Percentiles rank a stretch among this genome's conserved stretches.
Conservation (phyloP, 2,113 vertebrate species). For the Lasiurus cinereus region DNA sequence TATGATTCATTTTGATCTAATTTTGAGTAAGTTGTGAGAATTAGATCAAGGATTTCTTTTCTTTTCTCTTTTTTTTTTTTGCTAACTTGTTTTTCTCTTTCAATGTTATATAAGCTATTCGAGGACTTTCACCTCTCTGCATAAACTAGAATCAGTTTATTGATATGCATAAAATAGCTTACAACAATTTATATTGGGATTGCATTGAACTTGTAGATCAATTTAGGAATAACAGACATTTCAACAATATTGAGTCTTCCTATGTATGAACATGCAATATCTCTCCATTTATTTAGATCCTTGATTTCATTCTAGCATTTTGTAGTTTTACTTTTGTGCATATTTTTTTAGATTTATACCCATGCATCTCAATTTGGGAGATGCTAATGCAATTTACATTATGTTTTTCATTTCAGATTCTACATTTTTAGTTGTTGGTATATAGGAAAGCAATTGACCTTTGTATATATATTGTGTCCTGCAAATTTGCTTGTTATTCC, state of each 20-base stretch:
- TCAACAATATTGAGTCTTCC: not conserved
- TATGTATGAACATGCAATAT: not conserved
- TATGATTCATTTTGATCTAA: not conserved
- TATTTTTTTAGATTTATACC: not conserved
- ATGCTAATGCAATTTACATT: not conserved
- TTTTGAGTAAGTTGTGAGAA: not conserved
- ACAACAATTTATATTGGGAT: not conserved
- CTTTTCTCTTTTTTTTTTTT: not conserved
- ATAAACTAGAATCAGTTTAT: not conserved
- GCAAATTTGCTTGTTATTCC: not conserved
- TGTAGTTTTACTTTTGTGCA: not conserved
- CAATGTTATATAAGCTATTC: not conserved
- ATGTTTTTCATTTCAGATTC: not conserved
- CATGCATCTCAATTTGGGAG: not conserved
- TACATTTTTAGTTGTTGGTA: not conserved
- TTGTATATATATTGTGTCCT: not conserved
- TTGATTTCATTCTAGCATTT: slow-evolving; percentile 5
- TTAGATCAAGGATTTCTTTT: not conserved
- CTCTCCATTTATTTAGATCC: not conserved
- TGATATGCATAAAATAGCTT: not conserved
- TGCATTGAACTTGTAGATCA: not conserved
- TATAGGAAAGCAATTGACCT: not conserved
- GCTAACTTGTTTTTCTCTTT: not conserved
- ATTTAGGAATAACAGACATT: not conserved
- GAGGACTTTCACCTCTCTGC: not conserved